These are phyloP conservation scores for Falco novaeseelandiae DNA, from an alignment of 2,797 vertebrate species.

Conservation along the genomic window DNA sequence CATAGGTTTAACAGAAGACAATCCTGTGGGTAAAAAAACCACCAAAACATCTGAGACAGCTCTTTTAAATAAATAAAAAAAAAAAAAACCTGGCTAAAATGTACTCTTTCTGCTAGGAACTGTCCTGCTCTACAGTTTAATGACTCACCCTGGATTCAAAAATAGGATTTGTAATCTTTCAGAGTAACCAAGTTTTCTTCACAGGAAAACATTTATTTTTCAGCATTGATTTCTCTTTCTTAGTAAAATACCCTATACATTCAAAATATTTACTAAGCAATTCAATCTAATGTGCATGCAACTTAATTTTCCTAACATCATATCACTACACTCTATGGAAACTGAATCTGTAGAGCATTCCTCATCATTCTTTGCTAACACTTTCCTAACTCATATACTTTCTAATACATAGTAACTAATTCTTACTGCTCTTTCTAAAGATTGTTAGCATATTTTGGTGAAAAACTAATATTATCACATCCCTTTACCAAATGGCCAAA, in stretches of 20 bases:
- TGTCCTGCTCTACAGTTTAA: neutral
- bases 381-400: neutral
- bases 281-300: neutral
- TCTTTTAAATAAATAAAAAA: neutral
- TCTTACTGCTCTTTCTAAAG: neutral
- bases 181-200: neutral
- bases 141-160: neutral
- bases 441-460: neutral
- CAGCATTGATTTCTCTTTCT: neutral
- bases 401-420: neutral
- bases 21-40: too few species aligned
- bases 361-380: neutral
- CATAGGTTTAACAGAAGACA: neutral
- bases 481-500: neutral
- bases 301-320: neutral
- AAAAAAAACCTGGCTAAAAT: neutral
- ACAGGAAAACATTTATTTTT: neutral
- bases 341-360: neutral
- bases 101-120: neutral
- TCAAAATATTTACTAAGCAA: neutral
- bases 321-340: neutral
- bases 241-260: neutral
- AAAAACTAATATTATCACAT: neutral
- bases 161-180: neutral
- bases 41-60: neutral